Base-by-base conservation (phyloP, 2,113 vertebrate genomes). In the Paradoxurus hermaphroditus region DNA sequence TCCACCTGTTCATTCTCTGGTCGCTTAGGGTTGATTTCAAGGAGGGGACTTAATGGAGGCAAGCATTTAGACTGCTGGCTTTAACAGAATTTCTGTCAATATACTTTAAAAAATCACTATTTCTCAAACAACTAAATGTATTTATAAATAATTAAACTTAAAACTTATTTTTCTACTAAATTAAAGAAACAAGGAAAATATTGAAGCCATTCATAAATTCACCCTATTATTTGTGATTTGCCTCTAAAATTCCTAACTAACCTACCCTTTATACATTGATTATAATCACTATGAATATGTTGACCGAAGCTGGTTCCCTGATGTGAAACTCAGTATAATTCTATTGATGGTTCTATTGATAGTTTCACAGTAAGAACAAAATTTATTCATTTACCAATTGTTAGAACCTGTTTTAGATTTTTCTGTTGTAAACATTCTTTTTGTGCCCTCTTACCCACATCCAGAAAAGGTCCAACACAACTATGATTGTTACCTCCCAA, bases 141-240 rank as follows among this genome's bases (percentile, higher is more conserved):
- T 82, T 59, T 86, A 18, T 87, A 94, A 95, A 78, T 89, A 92
- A 44, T 93, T 93, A 90, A 67, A n/a, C 41, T 62, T 79, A 25
- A 56, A 44, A 46, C 29, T 65, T 91, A 87, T 85, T 97, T 92
- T 84, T 4, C 3, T 53, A 79, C 14, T 81, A 70, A 86, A 25
- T 81, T 79, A 75, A 0, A 94, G 41, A 79, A 87, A 81, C 2
- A 31, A 93, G 16, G 3, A 67, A 88, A 92, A 59, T 18, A 56
- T 84, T 14, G 29, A 81, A 7, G 12, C 19, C 36, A 79, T 87
- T 94, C 13, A 78, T 59, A 93, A 95, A 36, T 77, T 63, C 23
- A 73, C 10, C 11, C 15, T 67, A 78, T 68, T 92, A 65, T n/a
- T 96, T 86, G 56, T 21, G 29, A 19, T 94, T 92, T 86, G 70